These are phyloP conservation scores for Salmo trutta DNA, from an alignment of 2,797 vertebrate species.

Conservation along the genomic window DNA sequence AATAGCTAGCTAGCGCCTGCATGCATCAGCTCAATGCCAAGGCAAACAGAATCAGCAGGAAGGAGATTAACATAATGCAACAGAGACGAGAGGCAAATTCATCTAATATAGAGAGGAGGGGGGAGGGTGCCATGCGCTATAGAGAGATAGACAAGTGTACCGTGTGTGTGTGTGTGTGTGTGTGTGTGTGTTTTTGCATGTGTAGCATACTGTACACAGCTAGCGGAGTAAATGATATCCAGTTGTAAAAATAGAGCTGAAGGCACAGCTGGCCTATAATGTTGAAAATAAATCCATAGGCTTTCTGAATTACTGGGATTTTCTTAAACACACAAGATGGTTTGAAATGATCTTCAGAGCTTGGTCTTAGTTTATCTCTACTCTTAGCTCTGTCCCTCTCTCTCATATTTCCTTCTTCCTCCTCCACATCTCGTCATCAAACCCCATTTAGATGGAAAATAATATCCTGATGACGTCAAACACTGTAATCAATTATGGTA, in stretches of 20 bases:
- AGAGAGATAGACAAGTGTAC: conserved; percentile 34
- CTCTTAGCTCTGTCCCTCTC: background rate
- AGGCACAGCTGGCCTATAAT: background rate
- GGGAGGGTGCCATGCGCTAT: conserved; percentile 14
- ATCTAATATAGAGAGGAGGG: conserved; percentile 30
- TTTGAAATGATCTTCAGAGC: background rate
- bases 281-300: background rate
- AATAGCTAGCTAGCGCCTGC: conserved; percentile 29
- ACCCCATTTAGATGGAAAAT: background rate
- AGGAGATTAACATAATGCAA: conserved; percentile 61
- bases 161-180: background rate
- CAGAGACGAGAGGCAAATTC: conserved; percentile 49
- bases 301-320: background rate
- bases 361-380: background rate
- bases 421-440: background rate
- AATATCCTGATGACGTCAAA: background rate
- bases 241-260: background rate
- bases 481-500: background rate
- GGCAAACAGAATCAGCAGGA: conserved; percentile 42
- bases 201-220: background rate
- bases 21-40: conserved; percentile 52
- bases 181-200: background rate
- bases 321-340: background rate
- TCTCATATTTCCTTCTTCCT: background rate
- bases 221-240: background rate